These are phyloP conservation scores for Oligia latruncula DNA, from an alignment of 2,888 invertebrate genomes.

Conservation along the genomic window DNA sequence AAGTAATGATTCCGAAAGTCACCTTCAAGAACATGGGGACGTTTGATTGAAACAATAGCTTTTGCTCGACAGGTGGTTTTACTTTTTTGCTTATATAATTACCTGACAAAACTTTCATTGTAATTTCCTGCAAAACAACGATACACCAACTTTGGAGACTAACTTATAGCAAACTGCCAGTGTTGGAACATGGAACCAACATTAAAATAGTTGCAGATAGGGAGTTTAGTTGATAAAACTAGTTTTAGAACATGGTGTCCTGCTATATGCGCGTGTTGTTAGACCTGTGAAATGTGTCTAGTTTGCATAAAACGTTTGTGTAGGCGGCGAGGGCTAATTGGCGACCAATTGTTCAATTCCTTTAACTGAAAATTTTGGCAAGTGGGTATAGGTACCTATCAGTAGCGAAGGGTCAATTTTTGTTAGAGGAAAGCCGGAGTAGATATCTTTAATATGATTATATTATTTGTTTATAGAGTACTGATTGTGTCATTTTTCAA, in stretches of 20 bases:
- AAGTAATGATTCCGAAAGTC: too few relatives aligned
- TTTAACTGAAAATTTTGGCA: neutral
- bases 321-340: neutral
- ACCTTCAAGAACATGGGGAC: neutral
- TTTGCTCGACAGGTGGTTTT: neutral
- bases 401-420: too few relatives aligned
- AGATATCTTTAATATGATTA: too few relatives aligned
- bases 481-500: too few relatives aligned
- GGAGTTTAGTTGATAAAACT: conserved; percentile 73
- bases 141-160: conserved; percentile 39
- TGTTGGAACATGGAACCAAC: conserved; percentile 68
- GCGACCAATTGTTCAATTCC: neutral
- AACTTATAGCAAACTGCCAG: conserved; percentile 71
- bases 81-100: neutral
- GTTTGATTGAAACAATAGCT: neutral
- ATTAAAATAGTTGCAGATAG: conserved; percentile 67
- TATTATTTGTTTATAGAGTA: too few relatives aligned
- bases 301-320: conserved; percentile 8
- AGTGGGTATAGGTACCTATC: neutral
- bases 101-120: neutral
- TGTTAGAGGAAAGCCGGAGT: too few relatives aligned
- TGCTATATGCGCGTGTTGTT: conserved; percentile 42
- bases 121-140: conserved; percentile 20
- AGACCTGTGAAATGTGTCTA: neutral
- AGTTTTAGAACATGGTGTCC: conserved; percentile 54